Conservation (phyloP, 2,113 vertebrate genomes). For the Lathamus discolor region DNA sequence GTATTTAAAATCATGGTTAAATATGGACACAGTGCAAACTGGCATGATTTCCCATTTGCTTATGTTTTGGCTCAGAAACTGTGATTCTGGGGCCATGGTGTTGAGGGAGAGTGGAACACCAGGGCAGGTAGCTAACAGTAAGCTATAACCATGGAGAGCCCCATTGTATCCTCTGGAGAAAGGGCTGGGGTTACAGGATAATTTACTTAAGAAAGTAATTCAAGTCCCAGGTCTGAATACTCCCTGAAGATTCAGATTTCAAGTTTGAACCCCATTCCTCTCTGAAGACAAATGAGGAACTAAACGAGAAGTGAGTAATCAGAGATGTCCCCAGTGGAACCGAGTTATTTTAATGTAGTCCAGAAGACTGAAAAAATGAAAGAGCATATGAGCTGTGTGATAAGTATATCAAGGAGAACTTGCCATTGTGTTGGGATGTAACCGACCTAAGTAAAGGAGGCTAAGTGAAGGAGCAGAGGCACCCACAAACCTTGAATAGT, state of each 20-base stretch:
- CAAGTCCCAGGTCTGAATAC: not conserved
- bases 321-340: not conserved
- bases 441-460: not conserved
- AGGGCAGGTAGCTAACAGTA: not conserved
- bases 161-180: not conserved
- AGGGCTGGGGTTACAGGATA: not conserved
- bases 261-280: not conserved
- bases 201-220: not conserved
- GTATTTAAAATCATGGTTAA: not conserved
- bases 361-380: not conserved
- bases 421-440: not conserved
- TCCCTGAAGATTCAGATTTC: not conserved
- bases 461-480: not conserved
- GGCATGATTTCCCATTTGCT: not conserved
- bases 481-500: not conserved
- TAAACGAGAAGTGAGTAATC: not conserved
- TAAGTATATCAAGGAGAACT: not conserved
- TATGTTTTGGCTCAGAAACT: not conserved
- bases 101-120: not conserved
- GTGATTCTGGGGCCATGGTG: rapidly evolving
- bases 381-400: not conserved
- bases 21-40: not conserved
- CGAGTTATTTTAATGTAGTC: not conserved
- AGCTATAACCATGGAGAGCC: not conserved
- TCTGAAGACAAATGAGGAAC: not conserved